Base-by-base conservation (phyloP, 64 coral and sea anemone species). In the Actinia equina region DNA sequence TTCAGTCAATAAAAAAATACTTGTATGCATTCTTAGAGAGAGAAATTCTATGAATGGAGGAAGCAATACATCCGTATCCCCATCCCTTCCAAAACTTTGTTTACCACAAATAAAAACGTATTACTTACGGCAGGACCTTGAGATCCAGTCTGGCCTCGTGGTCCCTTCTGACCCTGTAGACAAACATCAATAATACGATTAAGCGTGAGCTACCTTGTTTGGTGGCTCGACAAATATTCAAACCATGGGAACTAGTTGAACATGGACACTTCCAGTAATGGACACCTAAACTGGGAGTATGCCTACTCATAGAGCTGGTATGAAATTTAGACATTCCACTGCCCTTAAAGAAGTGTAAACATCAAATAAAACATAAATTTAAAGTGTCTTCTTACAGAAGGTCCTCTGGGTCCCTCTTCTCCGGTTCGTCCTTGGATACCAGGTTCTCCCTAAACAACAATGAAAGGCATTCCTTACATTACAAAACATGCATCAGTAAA, bases 351-450 rank as follows among this genome's bases (percentile, higher is more conserved):
- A 77, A 13, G n/a, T 43, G 7, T 30, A n/a, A 77, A 77, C 23
- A 30, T 43, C 41, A 43, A 41, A 6, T 7, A 79, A 5, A 79
- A 6, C n/a, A 13, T 15, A 4, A 44, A 19, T 14, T 41, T 10
- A 42, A 79, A 43, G 17, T 51, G 27, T 44, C 22, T 10, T n/a
- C 42, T 81, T 81, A 81, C 78, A 52, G 52, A 44, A 18, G 19
- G 22, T 85, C 83, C 83, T 41, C 43, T 44, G 3, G 4, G 6
- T 42, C 83, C 83, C 16, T 85, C 55, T 17, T 22, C 56, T 59
- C 83, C 83, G 37, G 30, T 58, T 58, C 83, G 18, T 86, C 89
- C 89, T 80, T 26, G 52, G 16, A 57, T 77, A 44, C 89, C 89
- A 22, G 84, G 3, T 20, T 51, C 52, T 80, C 89, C 89, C 89